Conservation (phyloP, 2,888 invertebrate genomes). For the Agrotis ipsilon region DNA sequence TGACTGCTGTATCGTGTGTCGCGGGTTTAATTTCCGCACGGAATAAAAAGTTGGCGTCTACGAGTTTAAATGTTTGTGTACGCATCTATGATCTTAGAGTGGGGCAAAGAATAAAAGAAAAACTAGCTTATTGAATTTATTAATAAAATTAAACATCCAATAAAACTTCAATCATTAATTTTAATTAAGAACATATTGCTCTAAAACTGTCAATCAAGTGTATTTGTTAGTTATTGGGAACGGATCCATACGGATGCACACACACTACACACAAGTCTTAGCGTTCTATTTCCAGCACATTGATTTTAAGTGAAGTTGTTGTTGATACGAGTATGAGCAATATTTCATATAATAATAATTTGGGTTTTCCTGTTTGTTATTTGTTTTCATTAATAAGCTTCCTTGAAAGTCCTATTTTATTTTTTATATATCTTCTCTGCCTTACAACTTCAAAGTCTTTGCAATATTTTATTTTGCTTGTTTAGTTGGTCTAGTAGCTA, state of each 20-base stretch:
- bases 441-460: background rate
- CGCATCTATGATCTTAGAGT: no score
- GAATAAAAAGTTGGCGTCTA: no score
- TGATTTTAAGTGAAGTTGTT: slow-evolving; percentile 56
- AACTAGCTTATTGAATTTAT: background rate
- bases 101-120: no score
- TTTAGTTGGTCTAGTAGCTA: no score
- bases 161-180: slow-evolving; percentile 13
- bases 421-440: background rate
- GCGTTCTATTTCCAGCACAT: slow-evolving; percentile 59
- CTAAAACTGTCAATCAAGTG: slow-evolving; percentile 42
- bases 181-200: slow-evolving; percentile 24
- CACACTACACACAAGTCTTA: slow-evolving; percentile 18
- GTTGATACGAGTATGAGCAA: slow-evolving; percentile 52
- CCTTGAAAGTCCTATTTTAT: slow-evolving; percentile 38
- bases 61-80: no score
- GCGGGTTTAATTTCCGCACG: no score
- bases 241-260: slow-evolving; percentile 23
- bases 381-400: slow-evolving; percentile 33
- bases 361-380: slow-evolving; percentile 46
- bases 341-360: slow-evolving; percentile 48
- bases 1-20: no score
- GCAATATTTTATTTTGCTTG: no score
- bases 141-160: background rate
- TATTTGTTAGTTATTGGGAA: slow-evolving; percentile 28